A percentile compares a stretch with the other conserved stretches of the same genome.
These are phyloP conservation scores for Prunella himalayana DNA, from an alignment of 2,113 vertebrate species.

Conservation along the genomic window DNA sequence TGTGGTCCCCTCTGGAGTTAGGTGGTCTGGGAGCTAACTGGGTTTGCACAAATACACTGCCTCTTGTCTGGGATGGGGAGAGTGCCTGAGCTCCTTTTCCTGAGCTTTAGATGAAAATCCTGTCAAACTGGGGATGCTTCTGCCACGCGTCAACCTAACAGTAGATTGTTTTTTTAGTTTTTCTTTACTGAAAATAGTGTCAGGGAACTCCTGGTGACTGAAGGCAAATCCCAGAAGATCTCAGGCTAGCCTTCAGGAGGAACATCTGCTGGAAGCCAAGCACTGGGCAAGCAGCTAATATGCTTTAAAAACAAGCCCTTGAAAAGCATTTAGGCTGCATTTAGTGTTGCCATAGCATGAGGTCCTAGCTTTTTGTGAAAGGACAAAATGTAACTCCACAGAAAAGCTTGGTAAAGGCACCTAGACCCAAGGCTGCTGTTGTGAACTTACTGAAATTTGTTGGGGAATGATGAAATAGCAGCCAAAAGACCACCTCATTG, in stretches of 20 bases:
- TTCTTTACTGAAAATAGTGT: neutral
- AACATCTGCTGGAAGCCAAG: neutral
- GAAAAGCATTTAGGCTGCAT: neutral
- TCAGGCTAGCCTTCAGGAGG: neutral
- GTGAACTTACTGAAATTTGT: neutral
- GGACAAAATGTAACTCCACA: neutral
- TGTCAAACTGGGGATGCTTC: neutral
- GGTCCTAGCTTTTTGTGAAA: neutral
- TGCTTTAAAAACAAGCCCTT: neutral
- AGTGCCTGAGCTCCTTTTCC: neutral
- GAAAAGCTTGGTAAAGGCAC: neutral
- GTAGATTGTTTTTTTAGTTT: neutral
- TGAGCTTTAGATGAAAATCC: neutral
- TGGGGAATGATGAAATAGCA: neutral
- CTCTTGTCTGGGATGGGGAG: neutral
- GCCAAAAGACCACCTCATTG: accelerated
- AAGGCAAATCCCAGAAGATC: neutral
- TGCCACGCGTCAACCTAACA: neutral
- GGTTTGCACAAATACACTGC: neutral
- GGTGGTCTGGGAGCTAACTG: neutral
- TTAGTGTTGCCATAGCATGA: neutral
- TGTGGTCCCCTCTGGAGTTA: neutral
- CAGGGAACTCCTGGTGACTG: neutral
- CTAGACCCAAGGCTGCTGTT: neutral
- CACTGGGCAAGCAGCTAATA: accelerated